These are phyloP conservation scores for Lottia scabra DNA, from an alignment of 2,888 invertebrate species.

Conservation along the genomic window DNA sequence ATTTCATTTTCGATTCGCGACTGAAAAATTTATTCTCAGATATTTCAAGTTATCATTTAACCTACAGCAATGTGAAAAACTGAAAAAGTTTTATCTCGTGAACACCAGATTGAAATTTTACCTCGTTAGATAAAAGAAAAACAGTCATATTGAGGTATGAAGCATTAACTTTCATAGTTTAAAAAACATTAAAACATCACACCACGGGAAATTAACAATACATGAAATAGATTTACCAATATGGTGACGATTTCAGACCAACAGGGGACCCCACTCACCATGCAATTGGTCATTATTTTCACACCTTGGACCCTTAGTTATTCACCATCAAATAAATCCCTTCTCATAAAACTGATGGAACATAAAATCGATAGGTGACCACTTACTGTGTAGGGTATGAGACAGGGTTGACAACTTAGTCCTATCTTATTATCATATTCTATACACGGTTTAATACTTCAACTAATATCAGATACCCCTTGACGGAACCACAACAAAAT, in stretches of 20 bases:
- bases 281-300: background rate
- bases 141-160: no score
- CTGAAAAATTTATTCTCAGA: no score
- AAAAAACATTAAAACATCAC: no score
- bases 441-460: background rate
- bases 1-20: no score
- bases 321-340: background rate
- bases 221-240: background rate
- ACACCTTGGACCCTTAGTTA: background rate
- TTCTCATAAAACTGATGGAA: background rate
- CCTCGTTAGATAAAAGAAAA: no score
- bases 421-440: background rate
- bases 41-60: no score
- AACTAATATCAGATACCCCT: no score
- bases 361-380: slow-evolving; percentile 2
- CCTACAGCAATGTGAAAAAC: no score
- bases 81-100: no score
- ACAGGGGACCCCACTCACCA: background rate
- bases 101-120: no score
- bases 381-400: background rate
- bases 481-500: no score
- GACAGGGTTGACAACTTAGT: background rate
- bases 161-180: no score
- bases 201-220: background rate
- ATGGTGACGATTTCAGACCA: background rate